Base-by-base conservation (phyloP, 2,797 vertebrate genomes). In the Sebastes baramenuke region DNA sequence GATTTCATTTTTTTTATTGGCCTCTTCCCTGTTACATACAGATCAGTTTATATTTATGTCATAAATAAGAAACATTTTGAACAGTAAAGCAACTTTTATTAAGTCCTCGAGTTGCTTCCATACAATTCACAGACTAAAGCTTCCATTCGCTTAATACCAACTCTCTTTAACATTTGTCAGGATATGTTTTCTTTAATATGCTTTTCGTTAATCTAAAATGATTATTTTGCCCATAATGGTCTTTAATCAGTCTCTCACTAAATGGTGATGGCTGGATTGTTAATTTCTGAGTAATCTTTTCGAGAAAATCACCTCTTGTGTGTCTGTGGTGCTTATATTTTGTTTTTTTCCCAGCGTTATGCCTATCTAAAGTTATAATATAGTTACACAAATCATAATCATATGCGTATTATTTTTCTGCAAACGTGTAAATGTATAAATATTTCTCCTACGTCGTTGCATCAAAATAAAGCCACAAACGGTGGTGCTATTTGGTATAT, bases 221-320 rank as follows among this genome's bases (percentile, higher is more conserved):
- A 36, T 5, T 20, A 49, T 20, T 67, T 12, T 16, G 6, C 13
- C 16, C 16, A 54, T 14, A 36, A 36, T 22, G 20, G 20, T 22
- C 20, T 62, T 52, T 25, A 49, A 54, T 25, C 4, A 8, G 22
- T 36, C 2, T 77, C 16, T 59, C 14, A 60, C 10, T 54, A 7
- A 16, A 27, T 27, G 6, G 9, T 38, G 18, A 62, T 60, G n/a
- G 27, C 1, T 36, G 12, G 7, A 1, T 34, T 9, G 7, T 54
- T 61, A 0, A 10, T 59, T 49, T 2, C 9, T 0, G 2, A 32
- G 6, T 58, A 0, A 5, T 52, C 1, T 27, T 52, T 60, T 4
- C 8, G 9, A 10, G 3, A 52, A 46, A 36, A 16, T 7, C 55
- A 8, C 2, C 36, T 69, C 0, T 7, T 14, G 14, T 24, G 1